Base-by-base conservation (phyloP, 2,888 invertebrate species). In the Nomada ruficornis region DNA sequence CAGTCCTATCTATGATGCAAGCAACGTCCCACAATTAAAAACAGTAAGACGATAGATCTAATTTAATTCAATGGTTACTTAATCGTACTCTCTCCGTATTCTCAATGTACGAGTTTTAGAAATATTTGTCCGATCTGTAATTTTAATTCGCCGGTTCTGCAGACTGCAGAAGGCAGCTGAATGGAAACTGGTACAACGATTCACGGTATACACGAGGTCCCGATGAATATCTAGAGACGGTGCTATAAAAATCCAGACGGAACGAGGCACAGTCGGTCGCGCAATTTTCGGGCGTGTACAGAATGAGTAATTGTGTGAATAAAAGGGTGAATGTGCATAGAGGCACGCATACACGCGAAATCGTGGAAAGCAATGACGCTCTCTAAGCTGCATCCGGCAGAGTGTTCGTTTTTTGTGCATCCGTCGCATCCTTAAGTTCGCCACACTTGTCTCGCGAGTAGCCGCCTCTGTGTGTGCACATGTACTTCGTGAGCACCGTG, bases 341-440 rank as follows among this genome's bases (percentile, higher is more conserved):
- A 70, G 11, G 72, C 57, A 62, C 29, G 44, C 63, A 65, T 50
- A 63, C 29, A 59, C 47, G 60, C 75, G 36, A 36, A 72, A 55
- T 67, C 54, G 42, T 65, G 68, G 78, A 77, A 86, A 78, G 47
- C 77, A 55, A 71, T 72, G 79, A 68, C 60, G 78, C 81, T 75
- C 81, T 86, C 88, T 88, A 89, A 88, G 87, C 89, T 91, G 89
- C 91, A 91, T 91, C 91, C 91, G 91, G 91, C 88, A 91, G 87
- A 90, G 87, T 85, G 71, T 78, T 36, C 36, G 82, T 87, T 91
- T 89, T 90, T 57, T 90, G 90, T 76, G 55, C 80, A 77, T 82
- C 84, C 76, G 80, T 83, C 83, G 86, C 84, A 90, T 91, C 90
- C 89, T 89, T 85, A 85, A 91, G 84, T 83, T 89, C 77, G 80